Percentiles rank a stretch among this genome's conserved stretches.
Evolutionary conservation across 64 coral and sea anemone species (phyloP).

Genomic region (Montipora sp.): DNA sequence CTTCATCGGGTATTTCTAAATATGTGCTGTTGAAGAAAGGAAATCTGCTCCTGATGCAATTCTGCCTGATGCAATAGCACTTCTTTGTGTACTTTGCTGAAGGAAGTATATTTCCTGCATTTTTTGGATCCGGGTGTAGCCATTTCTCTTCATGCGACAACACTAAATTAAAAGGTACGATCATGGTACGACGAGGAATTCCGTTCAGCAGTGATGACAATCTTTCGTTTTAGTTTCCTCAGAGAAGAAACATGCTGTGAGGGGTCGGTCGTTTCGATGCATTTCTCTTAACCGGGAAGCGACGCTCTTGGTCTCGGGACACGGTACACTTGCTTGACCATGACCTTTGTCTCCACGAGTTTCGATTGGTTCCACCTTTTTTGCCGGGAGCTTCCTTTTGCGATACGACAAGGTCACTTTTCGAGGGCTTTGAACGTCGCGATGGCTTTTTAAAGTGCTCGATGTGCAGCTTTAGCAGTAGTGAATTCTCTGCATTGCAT

Average conservation of each 20-base stretch:
- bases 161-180: conserved; percentile 30
- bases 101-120: background rate
- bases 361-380: background rate
- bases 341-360: background rate
- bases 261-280: no score
- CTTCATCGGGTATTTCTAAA: no score
- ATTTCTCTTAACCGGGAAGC: no score
- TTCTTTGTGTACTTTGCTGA: background rate
- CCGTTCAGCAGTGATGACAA: background rate
- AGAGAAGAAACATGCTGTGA: conserved; percentile 30
- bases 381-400: conserved; percentile 11
- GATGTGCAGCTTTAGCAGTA: no score
- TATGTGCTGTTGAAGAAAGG: no score
- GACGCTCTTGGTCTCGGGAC: background rate
- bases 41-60: background rate
- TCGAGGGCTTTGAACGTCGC: background rate
- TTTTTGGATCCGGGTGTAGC: background rate
- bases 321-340: background rate
- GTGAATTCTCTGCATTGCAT: no score
- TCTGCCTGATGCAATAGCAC: background rate
- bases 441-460: no score
- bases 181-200: conserved; percentile 7
- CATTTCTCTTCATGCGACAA: background rate
- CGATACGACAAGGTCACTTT: background rate
- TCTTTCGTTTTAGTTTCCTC: conserved; percentile 19